Percentiles rank a stretch among this genome's conserved stretches.
Evolutionary conservation across 2,113 vertebrate genomes (phyloP).

Genomic region (Oreochromis spilurus): DNA sequence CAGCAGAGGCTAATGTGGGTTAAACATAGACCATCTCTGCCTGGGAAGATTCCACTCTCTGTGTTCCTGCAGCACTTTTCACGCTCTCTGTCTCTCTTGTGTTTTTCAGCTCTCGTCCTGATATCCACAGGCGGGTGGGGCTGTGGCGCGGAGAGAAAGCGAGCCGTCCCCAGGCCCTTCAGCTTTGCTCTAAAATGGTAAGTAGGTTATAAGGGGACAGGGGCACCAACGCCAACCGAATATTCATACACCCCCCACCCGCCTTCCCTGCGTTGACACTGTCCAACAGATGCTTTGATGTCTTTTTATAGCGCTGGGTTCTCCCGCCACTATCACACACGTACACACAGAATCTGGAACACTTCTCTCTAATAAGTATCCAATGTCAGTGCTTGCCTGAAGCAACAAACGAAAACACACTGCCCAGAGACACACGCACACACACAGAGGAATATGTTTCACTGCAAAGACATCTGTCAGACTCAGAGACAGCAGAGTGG

Average conservation of each 20-base stretch:
- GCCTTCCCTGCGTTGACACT: neutral
- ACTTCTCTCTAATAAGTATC: slow-evolving; percentile 44
- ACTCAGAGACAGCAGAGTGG: slow-evolving; percentile 1
- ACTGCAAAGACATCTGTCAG: slow-evolving; percentile 19
- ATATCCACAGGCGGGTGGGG: neutral
- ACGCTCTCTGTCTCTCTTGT: neutral
- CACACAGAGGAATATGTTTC: neutral
- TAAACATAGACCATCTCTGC: slow-evolving; percentile 43
- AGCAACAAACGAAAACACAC: slow-evolving; percentile 20
- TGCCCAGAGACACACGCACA: neutral
- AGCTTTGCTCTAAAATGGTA: slow-evolving; percentile 31
- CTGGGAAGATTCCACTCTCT: neutral
- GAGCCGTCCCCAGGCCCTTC: neutral
- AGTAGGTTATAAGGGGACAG: slow-evolving; percentile 31
- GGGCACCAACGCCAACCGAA: neutral
- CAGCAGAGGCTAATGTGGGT: slow-evolving; percentile 49
- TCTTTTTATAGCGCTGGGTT: slow-evolving; percentile 55
- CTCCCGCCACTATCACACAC: slow-evolving; percentile 16
- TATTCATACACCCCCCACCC: slow-evolving; percentile 15
- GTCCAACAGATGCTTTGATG: slow-evolving; percentile 51
- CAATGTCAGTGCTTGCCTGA: slow-evolving; percentile 29
- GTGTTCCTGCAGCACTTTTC: neutral
- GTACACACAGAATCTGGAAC: slow-evolving; percentile 32
- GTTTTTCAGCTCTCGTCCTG: neutral
- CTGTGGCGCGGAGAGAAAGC: neutral